Conservation (phyloP, 2,888 invertebrate genomes). For the Cataglyphis livida region DNA sequence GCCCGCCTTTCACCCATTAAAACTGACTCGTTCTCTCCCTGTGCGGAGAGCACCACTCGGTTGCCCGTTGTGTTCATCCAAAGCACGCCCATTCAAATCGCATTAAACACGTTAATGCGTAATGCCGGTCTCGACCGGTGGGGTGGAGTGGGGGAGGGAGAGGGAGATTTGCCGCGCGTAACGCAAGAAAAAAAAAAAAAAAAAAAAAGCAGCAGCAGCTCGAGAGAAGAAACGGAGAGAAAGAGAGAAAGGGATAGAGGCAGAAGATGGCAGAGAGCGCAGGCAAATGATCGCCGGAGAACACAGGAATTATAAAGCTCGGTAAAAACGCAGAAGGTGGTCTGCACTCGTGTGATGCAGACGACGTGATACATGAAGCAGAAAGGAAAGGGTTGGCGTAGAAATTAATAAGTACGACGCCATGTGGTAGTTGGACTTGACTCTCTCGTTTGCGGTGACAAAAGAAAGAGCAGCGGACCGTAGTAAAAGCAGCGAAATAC, state of each 20-base stretch:
- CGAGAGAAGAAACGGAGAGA: conserved; percentile 10
- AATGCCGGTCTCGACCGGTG: conserved; percentile 52
- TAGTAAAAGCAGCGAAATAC: conserved; percentile 1
- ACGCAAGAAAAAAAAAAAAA: conserved; percentile 40
- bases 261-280: conserved; percentile 17
- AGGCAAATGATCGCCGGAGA: conserved; percentile 52
- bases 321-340: conserved; percentile 44
- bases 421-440: conserved; percentile 32
- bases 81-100: conserved; percentile 78
- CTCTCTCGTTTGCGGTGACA: conserved; percentile 44
- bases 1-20: conserved; percentile 77
- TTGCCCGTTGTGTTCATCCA: conserved; percentile 73
- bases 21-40: conserved; percentile 71
- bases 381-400: conserved; percentile 43
- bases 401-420: conserved; percentile 39
- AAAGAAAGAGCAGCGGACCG: conserved; percentile 29
- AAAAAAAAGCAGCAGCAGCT: conserved; percentile 35
- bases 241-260: conserved; percentile 26
- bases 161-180: conserved; percentile 37
- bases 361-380: conserved; percentile 47
- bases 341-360: conserved; percentile 39
- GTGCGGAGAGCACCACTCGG: conserved; percentile 72
- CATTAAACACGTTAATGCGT: conserved; percentile 70
- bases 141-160: conserved; percentile 19
- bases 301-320: conserved; percentile 47